phyloP scores from a whole-genome alignment of 2,888 invertebrate species.

The Acleris cristana region DNA sequence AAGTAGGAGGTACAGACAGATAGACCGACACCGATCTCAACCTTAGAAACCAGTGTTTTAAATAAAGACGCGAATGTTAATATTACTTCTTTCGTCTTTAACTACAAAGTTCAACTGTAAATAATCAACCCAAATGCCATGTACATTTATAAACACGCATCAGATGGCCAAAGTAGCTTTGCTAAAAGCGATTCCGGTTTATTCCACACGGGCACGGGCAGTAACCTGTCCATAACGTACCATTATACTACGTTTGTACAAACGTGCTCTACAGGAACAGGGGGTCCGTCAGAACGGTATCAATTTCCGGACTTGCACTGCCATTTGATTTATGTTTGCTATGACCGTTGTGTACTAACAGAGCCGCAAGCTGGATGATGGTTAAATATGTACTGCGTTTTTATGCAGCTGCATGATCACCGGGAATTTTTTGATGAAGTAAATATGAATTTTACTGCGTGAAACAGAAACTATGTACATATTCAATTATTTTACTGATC shows the following conservation, averaged over 20 bases:
- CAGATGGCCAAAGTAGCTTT: constrained; percentile 32
- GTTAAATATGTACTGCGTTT: constrained; percentile 23
- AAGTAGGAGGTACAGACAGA: too few relatives aligned
- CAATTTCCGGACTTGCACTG: constrained; percentile 72
- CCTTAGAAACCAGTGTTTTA: too few relatives aligned
- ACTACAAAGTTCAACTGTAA: too few relatives aligned
- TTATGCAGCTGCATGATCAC: constrained; percentile 14
- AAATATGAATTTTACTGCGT: neutral
- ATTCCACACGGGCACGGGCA: constrained; percentile 24
- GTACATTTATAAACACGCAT: constrained; percentile 8
- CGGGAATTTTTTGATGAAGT: constrained; percentile 17
- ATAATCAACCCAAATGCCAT: neutral
- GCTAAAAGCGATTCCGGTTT: constrained; percentile 33
- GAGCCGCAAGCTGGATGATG: constrained; percentile 28
- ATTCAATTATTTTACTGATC: too few relatives aligned
- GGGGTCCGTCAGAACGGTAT: constrained; percentile 64
- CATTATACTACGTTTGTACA: constrained; percentile 21
- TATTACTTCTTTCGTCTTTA: too few relatives aligned
- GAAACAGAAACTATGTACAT: too few relatives aligned
- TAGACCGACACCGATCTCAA: too few relatives aligned
- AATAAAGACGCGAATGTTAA: too few relatives aligned
- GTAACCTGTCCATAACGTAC: constrained; percentile 15
- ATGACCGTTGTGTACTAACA: constrained; percentile 55
- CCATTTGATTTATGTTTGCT: constrained; percentile 73
- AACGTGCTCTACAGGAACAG: constrained; percentile 50